Evolutionary conservation across 2,113 vertebrate species (phyloP), one percentile per base, ranked within the genome.

Genomic region (Empidonax traillii): DNA sequence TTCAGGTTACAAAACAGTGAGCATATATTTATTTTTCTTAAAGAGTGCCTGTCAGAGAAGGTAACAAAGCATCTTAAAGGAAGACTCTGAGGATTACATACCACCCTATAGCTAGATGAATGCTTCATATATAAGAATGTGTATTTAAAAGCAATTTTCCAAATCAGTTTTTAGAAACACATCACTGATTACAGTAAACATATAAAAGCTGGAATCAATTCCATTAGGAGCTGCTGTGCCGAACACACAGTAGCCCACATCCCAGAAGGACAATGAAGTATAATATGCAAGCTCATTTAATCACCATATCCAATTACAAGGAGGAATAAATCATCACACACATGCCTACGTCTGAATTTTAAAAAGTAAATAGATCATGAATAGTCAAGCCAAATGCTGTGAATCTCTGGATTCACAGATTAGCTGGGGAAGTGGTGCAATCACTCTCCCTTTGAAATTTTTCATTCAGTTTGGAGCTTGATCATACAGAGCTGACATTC

Each of bases 271-370:
- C 95, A 96, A 95, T 78, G 87, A 93, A 91, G 52, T 85, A 63
- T 55, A 91, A 94, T 91, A 89, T 56, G 61, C 86, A 91, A 94
- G 86, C 79, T 94, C 92, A 82, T 94, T 94, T 97, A 97, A 95
- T 94, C 93, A 91, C 91, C 68, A 52, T 78, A 95, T 94, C 69
- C 77, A 96, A 95, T 96, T 97, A 94, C 73, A 95, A 88, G 75
- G 46, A 89, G 91, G 80, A 92, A 95, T 96, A 95, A 89, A 96
- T 95, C 91, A 92, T 67, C 83, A 87, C 69, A 68, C 59, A 78
- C 77, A 61, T 37, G 80, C 61, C 59, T 89, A 84, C 18, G 61
- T 37, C 92, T 90, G 86, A 92, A 97, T 96, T 94, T 92, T 91
- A 82, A 95, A 82, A 92, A 62, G 80, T 89, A 95, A 91, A 94